Conservation (phyloP, 2,113 vertebrate species). For the Stigmatopora argus region DNA sequence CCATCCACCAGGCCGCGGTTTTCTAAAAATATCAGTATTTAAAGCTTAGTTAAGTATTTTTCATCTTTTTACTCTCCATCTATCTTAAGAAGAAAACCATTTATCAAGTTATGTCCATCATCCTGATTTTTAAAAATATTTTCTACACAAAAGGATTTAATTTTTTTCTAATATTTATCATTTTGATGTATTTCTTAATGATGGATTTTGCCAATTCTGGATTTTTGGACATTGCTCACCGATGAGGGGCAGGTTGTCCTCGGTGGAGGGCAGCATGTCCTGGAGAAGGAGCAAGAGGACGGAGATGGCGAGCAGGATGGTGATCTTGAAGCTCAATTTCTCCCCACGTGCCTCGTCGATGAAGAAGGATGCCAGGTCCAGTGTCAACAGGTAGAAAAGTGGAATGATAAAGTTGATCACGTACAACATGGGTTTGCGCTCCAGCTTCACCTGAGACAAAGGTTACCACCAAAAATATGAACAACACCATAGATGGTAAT, state of each 20-base stretch:
- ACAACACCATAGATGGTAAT: too few species aligned
- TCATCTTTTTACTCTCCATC: too few species aligned
- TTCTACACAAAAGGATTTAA: too few species aligned
- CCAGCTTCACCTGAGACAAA: slow-evolving; percentile 58
- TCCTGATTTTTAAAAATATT: too few species aligned
- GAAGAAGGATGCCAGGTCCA: slow-evolving; percentile 72
- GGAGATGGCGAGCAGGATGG: slow-evolving; percentile 74
- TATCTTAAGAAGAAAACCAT: too few species aligned
- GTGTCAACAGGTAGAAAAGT: slow-evolving; percentile 57
- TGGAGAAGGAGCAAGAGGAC: slow-evolving; percentile 76
- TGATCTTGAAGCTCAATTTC: slow-evolving; percentile 75
- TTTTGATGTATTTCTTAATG: too few species aligned
- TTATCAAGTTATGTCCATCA: too few species aligned
- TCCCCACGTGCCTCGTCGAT: slow-evolving; percentile 61
- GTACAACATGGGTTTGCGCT: slow-evolving; percentile 69
- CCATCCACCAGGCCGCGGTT: too few species aligned
- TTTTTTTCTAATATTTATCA: too few species aligned
- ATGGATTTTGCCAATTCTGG: too few species aligned
- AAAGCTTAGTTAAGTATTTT: too few species aligned
- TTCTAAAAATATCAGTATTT: too few species aligned
- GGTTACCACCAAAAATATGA: neutral
- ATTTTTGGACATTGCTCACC: slow-evolving; percentile 49
- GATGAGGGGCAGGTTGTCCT: slow-evolving; percentile 61
- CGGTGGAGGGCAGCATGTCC: slow-evolving; percentile 75
- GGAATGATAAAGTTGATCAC: slow-evolving; percentile 73